These are phyloP conservation scores for Protomyctophum bolini DNA, from an alignment of 2,113 vertebrate genomes.

Conservation along the genomic window DNA sequence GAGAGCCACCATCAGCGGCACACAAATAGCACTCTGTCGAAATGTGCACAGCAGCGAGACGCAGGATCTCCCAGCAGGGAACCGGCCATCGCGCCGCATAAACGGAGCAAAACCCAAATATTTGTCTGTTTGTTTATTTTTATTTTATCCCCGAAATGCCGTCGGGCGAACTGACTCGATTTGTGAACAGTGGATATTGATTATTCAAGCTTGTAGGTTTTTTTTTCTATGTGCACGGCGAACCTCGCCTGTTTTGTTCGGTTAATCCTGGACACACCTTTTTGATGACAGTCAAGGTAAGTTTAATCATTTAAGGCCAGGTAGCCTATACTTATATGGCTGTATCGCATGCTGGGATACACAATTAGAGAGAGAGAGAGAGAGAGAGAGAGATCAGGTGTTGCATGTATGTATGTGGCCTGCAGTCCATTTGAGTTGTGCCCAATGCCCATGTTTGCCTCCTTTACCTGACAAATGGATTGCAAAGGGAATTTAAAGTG, in stretches of 20 bases:
- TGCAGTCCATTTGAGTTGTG: conserved; percentile 38
- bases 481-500: neutral
- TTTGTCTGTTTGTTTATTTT: neutral
- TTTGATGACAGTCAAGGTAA: conserved; percentile 78
- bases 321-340: neutral
- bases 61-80: conserved; percentile 37
- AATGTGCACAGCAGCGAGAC: conserved; percentile 54
- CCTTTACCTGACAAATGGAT: neutral
- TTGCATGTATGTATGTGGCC: conserved; percentile 30
- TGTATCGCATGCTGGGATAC: neutral
- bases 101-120: conserved; percentile 22
- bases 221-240: conserved; percentile 42
- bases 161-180: conserved; percentile 24
- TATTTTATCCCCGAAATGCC: conserved; percentile 41
- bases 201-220: conserved; percentile 22
- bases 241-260: conserved; percentile 44
- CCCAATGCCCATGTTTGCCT: neutral
- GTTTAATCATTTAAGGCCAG: conserved; percentile 48
- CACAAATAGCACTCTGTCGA: conserved; percentile 27
- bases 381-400: conserved; percentile 15
- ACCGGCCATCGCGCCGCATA: conserved; percentile 47
- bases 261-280: conserved; percentile 71
- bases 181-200: conserved; percentile 56
- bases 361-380: conserved; percentile 2
- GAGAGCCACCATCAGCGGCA: neutral